phyloP scores from a whole-genome alignment of 1,140 invertebrate genomes.

The Pseudomyrmex pallidus region DNA sequence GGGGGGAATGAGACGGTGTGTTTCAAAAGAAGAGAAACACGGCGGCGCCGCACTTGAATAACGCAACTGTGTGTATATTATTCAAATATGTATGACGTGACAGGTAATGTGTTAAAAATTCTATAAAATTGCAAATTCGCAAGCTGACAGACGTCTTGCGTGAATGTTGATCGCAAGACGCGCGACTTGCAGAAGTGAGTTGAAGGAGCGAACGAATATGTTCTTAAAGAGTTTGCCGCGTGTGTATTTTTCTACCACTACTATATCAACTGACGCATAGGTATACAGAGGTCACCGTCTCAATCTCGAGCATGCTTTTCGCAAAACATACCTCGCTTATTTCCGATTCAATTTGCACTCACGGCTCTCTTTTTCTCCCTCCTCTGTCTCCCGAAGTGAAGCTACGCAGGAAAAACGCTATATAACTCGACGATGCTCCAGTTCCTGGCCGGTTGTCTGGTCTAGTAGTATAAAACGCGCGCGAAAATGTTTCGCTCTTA shows the following conservation, averaged over 20 bases:
- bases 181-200: neutral
- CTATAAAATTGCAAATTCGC: constrained; percentile 4
- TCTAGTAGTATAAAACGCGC: constrained; percentile 15
- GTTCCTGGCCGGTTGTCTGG: constrained; percentile 14
- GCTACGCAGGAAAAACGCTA: constrained; percentile 6
- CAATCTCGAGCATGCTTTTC: constrained; percentile 19
- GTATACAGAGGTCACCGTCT: neutral
- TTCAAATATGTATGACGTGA: neutral
- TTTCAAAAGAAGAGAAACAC: neutral
- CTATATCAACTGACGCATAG: neutral
- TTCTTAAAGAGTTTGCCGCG: constrained; percentile 3
- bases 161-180: neutral
- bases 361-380: neutral
- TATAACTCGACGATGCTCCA: constrained; percentile 18
- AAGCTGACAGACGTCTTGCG: neutral
- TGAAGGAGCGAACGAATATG: neutral
- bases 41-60: neutral
- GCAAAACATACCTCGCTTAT: constrained; percentile 28
- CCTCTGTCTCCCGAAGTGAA: neutral
- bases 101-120: neutral
- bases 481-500: constrained; percentile 28
- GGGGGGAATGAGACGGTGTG: too few species aligned
- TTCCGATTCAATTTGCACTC: constrained; percentile 50
- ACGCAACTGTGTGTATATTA: neutral
- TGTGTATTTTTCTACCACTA: constrained; percentile 3